Conservation (phyloP, 2,797 vertebrate genomes). For the Podarcis siculus region DNA sequence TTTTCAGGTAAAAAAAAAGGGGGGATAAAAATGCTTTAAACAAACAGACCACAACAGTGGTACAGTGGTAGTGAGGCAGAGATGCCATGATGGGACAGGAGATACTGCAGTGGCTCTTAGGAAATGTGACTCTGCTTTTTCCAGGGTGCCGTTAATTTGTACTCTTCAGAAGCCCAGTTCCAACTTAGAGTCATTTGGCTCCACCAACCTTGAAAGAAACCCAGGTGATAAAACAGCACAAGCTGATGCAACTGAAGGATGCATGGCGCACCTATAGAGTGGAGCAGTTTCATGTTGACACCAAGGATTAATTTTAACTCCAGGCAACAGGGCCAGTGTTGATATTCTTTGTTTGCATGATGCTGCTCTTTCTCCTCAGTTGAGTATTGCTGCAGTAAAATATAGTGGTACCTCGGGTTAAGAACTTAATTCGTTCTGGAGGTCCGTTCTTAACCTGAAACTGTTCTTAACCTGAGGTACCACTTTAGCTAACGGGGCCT, state of each 20-base stretch:
- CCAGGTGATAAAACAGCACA: not conserved
- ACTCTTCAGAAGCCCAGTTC: not conserved
- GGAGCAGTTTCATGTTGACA: not conserved
- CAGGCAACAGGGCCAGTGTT: slow-evolving; percentile 35
- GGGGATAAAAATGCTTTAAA: not conserved
- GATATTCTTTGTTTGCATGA: slow-evolving; percentile 53
- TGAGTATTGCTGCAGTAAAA: slow-evolving; percentile 35
- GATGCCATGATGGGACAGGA: not conserved
- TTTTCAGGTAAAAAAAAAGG: too few species aligned
- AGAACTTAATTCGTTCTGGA: too few species aligned
- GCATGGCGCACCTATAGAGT: not conserved
- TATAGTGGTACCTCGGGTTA: not conserved
- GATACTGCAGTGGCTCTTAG: not conserved
- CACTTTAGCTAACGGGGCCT: too few species aligned
- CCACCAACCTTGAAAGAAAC: not conserved
- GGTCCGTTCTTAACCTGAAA: too few species aligned
- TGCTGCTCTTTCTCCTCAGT: slow-evolving; percentile 47
- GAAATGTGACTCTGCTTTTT: not conserved
- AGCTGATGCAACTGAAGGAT: not conserved
- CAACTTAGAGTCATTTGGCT: not conserved
- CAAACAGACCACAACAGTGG: not conserved
- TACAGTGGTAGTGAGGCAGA: not conserved
- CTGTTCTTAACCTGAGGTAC: too few species aligned
- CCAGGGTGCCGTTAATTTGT: not conserved
- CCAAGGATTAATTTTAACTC: slow-evolving; percentile 39